phyloP scores from a whole-genome alignment of 2,113 vertebrate species.

The Aptenodytes forsteri region DNA sequence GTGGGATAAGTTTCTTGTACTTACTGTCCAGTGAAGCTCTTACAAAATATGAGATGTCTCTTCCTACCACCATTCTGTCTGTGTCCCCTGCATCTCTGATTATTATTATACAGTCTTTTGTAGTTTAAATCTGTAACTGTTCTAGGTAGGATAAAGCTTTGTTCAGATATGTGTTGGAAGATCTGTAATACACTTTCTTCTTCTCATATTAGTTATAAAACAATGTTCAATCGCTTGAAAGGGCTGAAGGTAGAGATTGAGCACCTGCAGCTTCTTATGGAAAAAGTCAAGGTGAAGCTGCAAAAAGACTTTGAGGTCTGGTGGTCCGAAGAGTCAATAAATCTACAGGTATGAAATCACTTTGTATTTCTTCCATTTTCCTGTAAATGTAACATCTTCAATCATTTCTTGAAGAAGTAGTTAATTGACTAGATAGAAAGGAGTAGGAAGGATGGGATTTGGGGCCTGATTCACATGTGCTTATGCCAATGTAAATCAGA shows the following conservation, averaged over 20 bases:
- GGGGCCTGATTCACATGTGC: neutral
- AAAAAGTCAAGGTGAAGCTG: conserved; percentile 85
- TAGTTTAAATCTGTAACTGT: neutral
- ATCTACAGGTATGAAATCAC: conserved; percentile 75
- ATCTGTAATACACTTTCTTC: neutral
- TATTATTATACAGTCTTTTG: neutral
- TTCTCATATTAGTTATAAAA: conserved; percentile 81
- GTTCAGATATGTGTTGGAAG: neutral
- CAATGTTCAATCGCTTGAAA: conserved; percentile 79
- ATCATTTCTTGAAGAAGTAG: neutral
- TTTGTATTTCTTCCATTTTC: neutral
- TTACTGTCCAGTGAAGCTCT: neutral
- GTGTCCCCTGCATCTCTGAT: neutral
- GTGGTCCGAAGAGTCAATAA: conserved; percentile 83
- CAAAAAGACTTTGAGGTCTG: conserved; percentile 90
- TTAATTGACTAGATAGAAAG: neutral
- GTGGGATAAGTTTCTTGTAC: neutral
- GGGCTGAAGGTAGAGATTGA: conserved; percentile 90
- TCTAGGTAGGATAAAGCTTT: neutral
- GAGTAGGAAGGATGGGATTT: neutral
- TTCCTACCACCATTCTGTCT: neutral
- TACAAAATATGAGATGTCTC: neutral
- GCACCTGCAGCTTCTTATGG: conserved; percentile 88
- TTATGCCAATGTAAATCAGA: neutral
- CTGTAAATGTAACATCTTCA: neutral